Percentiles rank a stretch among this genome's conserved stretches.
phyloP scores from a whole-genome alignment of 2,113 vertebrate species.

The Hippocampus abdominalis region DNA sequence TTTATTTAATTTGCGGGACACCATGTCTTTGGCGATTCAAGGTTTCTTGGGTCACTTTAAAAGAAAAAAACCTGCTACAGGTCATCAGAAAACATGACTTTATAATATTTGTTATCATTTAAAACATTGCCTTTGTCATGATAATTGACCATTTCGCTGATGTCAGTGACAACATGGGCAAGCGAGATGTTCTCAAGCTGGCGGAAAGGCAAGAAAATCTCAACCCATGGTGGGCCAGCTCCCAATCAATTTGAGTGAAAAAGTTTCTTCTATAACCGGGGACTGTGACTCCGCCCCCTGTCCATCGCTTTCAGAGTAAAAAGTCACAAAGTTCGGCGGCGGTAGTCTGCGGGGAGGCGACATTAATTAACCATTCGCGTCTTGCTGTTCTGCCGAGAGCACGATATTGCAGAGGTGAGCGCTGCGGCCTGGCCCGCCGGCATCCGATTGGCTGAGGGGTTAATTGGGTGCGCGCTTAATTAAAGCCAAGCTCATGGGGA shows the following conservation, averaged over 20 bases:
- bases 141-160: too few species aligned
- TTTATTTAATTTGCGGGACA: too few species aligned
- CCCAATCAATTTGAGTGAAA: background rate
- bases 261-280: background rate
- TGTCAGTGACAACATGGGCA: too few species aligned
- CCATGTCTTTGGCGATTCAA: too few species aligned
- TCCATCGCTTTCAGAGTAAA: background rate
- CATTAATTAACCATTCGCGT: constrained; percentile 44
- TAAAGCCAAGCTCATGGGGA: constrained; percentile 28
- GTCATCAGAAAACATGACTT: too few species aligned
- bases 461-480: constrained; percentile 54
- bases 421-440: constrained; percentile 39
- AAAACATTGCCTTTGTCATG: too few species aligned
- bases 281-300: background rate
- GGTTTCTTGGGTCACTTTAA: too few species aligned
- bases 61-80: too few species aligned
- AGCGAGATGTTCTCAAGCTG: background rate
- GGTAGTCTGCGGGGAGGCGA: constrained; percentile 3
- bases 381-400: constrained; percentile 42
- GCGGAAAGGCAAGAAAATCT: background rate
- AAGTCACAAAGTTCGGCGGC: background rate
- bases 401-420: constrained; percentile 48
- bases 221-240: too few species aligned
- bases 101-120: too few species aligned
- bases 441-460: constrained; percentile 53